phyloP scores from a whole-genome alignment of 2,888 invertebrate species.

The Polymixis lichenea region DNA sequence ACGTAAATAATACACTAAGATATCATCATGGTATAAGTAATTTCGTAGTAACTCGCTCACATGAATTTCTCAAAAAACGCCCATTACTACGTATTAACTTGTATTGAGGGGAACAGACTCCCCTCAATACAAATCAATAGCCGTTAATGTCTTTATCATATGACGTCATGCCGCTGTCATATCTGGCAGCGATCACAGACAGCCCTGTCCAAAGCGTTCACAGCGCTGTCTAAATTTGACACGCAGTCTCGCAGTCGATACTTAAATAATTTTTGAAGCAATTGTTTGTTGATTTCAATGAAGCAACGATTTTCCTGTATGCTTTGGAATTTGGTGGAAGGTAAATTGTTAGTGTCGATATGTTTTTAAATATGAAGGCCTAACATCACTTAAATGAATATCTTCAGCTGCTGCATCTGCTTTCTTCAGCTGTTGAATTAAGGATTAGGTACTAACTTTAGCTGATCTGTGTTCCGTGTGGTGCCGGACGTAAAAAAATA shows the following conservation, averaged over 20 bases:
- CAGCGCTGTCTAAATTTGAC: not conserved
- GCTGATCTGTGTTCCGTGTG: no score
- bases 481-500: no score
- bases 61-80: not conserved
- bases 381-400: not conserved
- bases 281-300: constrained; percentile 19
- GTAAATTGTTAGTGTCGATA: not conserved
- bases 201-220: constrained; percentile 2
- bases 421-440: not conserved
- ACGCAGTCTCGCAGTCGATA: not conserved
- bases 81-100: no score
- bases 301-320: not conserved
- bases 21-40: not conserved
- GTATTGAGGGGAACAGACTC: no score
- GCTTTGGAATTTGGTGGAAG: not conserved
- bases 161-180: constrained; percentile 27
- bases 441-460: no score
- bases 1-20: not conserved
- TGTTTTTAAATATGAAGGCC: not conserved
- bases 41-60: not conserved
- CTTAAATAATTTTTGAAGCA: constrained; percentile 11
- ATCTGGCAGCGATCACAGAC: constrained; percentile 28
- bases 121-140: constrained; percentile 19
- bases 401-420: no score
- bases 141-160: constrained; percentile 19